Conservation (phyloP, 2,797 vertebrate genomes). For the Ispidina lecontei region DNA sequence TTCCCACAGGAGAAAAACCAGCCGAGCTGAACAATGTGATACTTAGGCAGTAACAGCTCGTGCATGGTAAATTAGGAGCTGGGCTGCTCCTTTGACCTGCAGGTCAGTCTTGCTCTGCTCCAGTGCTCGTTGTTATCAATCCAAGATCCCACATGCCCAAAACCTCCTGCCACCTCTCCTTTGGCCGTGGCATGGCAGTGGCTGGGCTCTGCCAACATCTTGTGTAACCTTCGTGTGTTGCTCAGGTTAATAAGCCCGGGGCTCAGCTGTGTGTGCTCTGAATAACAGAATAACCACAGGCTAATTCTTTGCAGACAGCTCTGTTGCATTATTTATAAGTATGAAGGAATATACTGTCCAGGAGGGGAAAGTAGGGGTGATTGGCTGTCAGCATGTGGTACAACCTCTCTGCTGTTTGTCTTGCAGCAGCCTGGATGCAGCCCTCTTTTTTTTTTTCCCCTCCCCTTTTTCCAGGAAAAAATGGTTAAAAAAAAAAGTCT, state of each 20-base stretch:
- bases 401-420: not conserved
- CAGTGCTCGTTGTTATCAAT: rapidly evolving
- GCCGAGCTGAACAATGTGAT: not conserved
- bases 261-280: not conserved
- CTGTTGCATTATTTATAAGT: not conserved
- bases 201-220: not conserved
- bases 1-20: rapidly evolving
- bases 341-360: not conserved
- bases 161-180: not conserved
- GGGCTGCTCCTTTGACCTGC: not conserved
- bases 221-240: rapidly evolving
- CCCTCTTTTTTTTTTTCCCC: not conserved
- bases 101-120: not conserved
- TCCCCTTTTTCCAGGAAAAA: not conserved
- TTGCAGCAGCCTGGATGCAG: not conserved
- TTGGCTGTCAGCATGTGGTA: not conserved
- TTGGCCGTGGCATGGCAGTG: rapidly evolving
- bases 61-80: not conserved
- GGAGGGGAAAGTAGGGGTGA: rapidly evolving
- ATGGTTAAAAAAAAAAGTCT: not conserved
- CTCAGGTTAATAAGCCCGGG: not conserved
- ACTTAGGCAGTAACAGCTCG: not conserved
- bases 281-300: not conserved
- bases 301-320: not conserved
- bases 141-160: not conserved